Conservation (phyloP, 1,140 invertebrate genomes). For the Eurosta solidaginis region DNA sequence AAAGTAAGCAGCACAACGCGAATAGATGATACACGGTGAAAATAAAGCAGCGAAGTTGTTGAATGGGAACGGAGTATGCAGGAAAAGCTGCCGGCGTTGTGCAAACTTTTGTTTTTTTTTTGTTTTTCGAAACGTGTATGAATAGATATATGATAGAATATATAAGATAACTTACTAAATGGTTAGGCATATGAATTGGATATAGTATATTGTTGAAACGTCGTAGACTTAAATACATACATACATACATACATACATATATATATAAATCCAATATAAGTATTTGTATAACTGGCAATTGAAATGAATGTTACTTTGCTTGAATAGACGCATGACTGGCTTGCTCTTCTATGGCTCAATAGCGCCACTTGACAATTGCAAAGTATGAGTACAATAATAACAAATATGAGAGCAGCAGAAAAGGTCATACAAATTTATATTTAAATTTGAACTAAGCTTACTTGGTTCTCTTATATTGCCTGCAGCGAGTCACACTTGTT, state of each 20-base stretch:
- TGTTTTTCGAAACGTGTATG: too few relatives aligned
- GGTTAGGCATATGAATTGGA: background rate
- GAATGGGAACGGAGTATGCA: background rate
- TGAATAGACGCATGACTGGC: conserved; percentile 4
- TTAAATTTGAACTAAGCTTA: too few relatives aligned
- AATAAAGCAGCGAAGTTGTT: background rate
- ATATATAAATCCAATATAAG: background rate
- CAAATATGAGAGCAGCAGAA: background rate
- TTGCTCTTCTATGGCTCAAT: background rate
- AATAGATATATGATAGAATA: background rate
- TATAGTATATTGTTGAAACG: background rate
- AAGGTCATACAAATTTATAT: background rate
- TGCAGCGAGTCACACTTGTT: too few relatives aligned
- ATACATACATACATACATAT: background rate
- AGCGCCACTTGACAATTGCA: background rate
- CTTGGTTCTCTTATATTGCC: too few relatives aligned
- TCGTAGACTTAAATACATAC: background rate
- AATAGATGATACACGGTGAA: conserved; percentile 24
- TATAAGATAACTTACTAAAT: background rate
- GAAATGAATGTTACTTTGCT: background rate
- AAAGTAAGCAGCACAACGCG: conserved; percentile 18
- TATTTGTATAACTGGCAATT: too few relatives aligned
- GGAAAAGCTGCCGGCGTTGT: background rate
- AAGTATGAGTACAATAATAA: background rate
- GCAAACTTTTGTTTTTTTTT: too few relatives aligned